These are phyloP conservation scores for Acromyrmex heyeri DNA, from an alignment of 1,140 invertebrate genomes.

Conservation along the genomic window DNA sequence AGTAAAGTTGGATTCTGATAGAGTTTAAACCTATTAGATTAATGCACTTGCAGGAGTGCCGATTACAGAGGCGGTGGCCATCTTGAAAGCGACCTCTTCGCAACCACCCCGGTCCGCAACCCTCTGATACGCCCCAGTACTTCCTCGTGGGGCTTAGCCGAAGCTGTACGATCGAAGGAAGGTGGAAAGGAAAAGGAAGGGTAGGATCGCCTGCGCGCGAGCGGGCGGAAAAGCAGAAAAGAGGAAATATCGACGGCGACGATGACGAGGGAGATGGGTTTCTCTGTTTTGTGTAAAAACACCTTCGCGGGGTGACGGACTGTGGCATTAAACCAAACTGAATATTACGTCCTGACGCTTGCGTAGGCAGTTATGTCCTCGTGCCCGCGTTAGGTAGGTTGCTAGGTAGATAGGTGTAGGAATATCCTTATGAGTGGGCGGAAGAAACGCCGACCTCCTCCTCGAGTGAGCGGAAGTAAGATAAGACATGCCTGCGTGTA, in stretches of 20 bases:
- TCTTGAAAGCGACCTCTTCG: conserved; percentile 54
- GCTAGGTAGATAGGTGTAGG: conserved; percentile 17
- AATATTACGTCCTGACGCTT: conserved; percentile 76
- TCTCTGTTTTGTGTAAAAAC: conserved; percentile 85
- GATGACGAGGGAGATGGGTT: conserved; percentile 73
- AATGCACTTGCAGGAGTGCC: conserved; percentile 40
- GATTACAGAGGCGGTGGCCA: conserved; percentile 58
- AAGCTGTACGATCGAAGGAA: conserved; percentile 69
- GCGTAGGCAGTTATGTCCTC: conserved; percentile 47
- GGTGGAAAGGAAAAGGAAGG: conserved; percentile 71
- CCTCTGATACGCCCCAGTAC: conserved; percentile 16
- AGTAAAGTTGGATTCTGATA: conserved; percentile 1
- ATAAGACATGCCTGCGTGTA: neutral
- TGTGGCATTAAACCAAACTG: conserved; percentile 80
- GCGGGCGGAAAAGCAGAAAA: conserved; percentile 38
- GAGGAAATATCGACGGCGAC: conserved; percentile 67
- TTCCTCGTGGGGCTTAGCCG: conserved; percentile 46
- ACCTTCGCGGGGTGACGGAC: conserved; percentile 79
- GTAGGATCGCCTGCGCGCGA: conserved; percentile 45
- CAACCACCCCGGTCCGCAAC: conserved; percentile 10
- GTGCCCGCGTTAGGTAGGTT: conserved; percentile 30
- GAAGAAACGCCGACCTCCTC: conserved; percentile 1
- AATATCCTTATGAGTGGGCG: neutral
- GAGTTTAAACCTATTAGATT: conserved; percentile 38
- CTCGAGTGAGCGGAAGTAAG: conserved; percentile 9